A percentile compares a stretch with the other conserved stretches of the same genome.
Evolutionary conservation across 2,888 invertebrate species (phyloP).

Genomic region (Melinaea menophilus): DNA sequence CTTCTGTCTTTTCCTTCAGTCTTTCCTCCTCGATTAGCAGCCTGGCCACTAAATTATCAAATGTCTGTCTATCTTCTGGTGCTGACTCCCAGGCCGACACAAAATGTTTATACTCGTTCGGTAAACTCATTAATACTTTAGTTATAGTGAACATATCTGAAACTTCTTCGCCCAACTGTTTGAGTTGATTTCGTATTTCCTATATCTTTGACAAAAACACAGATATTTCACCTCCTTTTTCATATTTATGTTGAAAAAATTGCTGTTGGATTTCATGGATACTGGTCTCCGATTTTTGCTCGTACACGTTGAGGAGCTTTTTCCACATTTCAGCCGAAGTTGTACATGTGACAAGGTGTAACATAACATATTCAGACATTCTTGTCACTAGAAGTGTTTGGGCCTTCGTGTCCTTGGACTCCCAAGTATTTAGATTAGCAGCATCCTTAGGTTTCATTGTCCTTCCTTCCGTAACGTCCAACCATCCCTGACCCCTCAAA

Average conservation of each 20-base stretch:
- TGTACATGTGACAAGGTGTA: slow-evolving; percentile 34
- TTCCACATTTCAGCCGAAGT: slow-evolving; percentile 38
- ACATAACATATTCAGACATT: slow-evolving; percentile 33
- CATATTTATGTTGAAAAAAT: slow-evolving; percentile 24
- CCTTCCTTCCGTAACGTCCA: slow-evolving; percentile 32
- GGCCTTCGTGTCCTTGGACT: slow-evolving; percentile 20
- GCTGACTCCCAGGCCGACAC: slow-evolving; percentile 40
- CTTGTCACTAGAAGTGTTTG: slow-evolving; percentile 17
- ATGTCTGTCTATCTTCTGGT: slow-evolving; percentile 29
- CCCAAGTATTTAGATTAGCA: slow-evolving; percentile 25
- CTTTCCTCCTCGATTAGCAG: neutral
- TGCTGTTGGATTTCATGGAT: slow-evolving; percentile 43
- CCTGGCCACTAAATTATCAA: slow-evolving; percentile 8
- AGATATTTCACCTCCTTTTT: no score
- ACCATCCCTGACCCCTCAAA: slow-evolving; percentile 24
- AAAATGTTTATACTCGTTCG: slow-evolving; percentile 43
- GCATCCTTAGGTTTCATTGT: slow-evolving; percentile 27
- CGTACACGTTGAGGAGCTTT: slow-evolving; percentile 36
- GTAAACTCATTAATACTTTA: slow-evolving; percentile 39
- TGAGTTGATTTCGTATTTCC: slow-evolving; percentile 23
- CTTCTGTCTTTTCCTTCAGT: slow-evolving; percentile 3
- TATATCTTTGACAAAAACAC: no score
- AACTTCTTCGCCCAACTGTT: slow-evolving; percentile 35
- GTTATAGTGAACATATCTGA: slow-evolving; percentile 39
- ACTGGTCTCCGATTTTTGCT: slow-evolving; percentile 33